These are phyloP conservation scores for Bothrops jararaca DNA, from an alignment of 2,113 vertebrate species.

Conservation along the genomic window DNA sequence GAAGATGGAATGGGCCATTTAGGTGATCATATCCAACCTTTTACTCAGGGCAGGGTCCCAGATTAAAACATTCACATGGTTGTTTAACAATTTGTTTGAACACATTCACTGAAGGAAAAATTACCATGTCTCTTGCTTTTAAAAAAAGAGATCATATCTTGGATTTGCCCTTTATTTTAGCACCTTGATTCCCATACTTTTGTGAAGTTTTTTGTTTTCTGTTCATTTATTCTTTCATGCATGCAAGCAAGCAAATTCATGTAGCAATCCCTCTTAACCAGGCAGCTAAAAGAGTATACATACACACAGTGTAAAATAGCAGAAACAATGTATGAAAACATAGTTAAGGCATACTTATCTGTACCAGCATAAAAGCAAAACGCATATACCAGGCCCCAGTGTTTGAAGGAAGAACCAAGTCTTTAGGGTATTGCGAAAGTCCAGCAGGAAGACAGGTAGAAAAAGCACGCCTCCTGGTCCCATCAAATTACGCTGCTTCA, in stretches of 20 bases:
- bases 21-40: neutral
- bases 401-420: neutral
- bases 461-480: neutral
- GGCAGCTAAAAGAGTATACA: neutral
- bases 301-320: neutral
- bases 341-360: neutral
- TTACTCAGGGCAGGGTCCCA: too few relatives aligned
- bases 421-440: neutral
- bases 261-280: neutral
- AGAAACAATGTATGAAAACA: neutral
- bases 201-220: neutral
- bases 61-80: too few relatives aligned
- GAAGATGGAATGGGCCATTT: neutral
- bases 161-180: neutral
- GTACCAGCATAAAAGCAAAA: neutral
- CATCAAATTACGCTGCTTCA: neutral
- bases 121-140: neutral
- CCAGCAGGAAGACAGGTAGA: neutral
- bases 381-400: neutral
- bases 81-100: too few relatives aligned
- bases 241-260: neutral
- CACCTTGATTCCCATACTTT: neutral
- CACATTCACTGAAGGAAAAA: neutral
- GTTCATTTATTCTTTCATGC: neutral
- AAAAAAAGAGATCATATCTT: neutral